A percentile compares a stretch with the other conserved stretches of the same genome.
phyloP scores from a whole-genome alignment of 64 coral and sea anemone species.

The Acropora tenuis region DNA sequence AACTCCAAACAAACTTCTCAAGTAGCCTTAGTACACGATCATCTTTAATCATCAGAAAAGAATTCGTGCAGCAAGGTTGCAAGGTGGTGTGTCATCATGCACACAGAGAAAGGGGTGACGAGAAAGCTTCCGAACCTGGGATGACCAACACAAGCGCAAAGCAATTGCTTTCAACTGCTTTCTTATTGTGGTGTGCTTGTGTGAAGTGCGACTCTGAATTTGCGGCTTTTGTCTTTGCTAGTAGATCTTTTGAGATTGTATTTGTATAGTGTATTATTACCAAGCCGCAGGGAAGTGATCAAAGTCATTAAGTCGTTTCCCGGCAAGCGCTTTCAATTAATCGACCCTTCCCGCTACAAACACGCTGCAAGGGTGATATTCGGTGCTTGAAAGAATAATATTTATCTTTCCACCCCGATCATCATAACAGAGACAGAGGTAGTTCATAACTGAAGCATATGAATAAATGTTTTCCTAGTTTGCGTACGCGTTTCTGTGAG shows the following conservation, averaged over 20 bases:
- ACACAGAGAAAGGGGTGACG: constrained; percentile 12
- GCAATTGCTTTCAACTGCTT: constrained; percentile 19
- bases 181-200: background rate
- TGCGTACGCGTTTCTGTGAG: background rate
- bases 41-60: too few species aligned
- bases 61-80: background rate
- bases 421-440: constrained; percentile 11
- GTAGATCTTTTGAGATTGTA: constrained; percentile 6
- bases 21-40: too few species aligned
- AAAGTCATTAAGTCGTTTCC: background rate
- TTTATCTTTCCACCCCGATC: constrained; percentile 38
- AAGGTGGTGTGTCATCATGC: background rate
- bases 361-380: background rate
- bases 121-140: background rate
- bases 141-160: constrained; percentile 17
- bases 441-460: constrained; percentile 28
- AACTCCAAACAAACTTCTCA: too few species aligned
- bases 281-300: constrained; percentile 7
- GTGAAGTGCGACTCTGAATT: constrained; percentile 4
- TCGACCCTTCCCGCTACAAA: background rate
- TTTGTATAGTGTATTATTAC: constrained; percentile 44
- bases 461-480: background rate
- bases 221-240: constrained; percentile 31
- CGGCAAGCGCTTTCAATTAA: background rate
- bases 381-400: background rate